Evolutionary conservation across 1,140 invertebrate genomes (phyloP).

Genomic region (Temnothorax curvispinosus): DNA sequence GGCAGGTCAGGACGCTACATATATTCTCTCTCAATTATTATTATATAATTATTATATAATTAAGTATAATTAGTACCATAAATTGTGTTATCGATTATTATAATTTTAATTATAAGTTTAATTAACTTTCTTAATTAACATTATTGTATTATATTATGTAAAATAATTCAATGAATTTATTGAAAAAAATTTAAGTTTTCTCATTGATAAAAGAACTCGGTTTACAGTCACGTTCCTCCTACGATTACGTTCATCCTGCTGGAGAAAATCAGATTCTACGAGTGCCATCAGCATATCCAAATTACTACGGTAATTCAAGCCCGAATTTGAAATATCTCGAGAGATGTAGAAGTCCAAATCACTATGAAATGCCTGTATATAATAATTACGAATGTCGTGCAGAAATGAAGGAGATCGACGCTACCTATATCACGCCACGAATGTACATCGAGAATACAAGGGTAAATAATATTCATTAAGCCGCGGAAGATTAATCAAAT

Average conservation of each 20-base stretch:
- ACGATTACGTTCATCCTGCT: constrained; percentile 78
- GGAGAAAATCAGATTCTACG: constrained; percentile 58
- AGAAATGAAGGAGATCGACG: constrained; percentile 82
- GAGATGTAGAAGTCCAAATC: constrained; percentile 59
- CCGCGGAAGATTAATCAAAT: background rate
- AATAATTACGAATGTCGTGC: constrained; percentile 81
- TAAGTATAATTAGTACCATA: background rate
- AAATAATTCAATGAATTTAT: background rate
- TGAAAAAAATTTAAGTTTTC: background rate
- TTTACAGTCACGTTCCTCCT: constrained; percentile 74
- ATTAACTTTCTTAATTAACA: background rate
- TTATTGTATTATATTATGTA: background rate
- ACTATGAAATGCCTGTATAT: constrained; percentile 72
- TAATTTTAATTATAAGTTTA: constrained; percentile 1
- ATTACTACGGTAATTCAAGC: constrained; percentile 81
- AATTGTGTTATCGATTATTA: background rate
- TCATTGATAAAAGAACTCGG: background rate
- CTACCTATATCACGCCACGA: constrained; percentile 77
- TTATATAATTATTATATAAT: background rate
- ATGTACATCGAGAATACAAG: constrained; percentile 78
- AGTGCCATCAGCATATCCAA: constrained; percentile 66
- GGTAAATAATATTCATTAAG: constrained; percentile 73
- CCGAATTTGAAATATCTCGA: constrained; percentile 66
- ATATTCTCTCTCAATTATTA: background rate
- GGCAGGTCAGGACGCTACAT: constrained; percentile 76